phyloP scores from a whole-genome alignment of 2,888 invertebrate species.

The Strigamia crassipes region DNA sequence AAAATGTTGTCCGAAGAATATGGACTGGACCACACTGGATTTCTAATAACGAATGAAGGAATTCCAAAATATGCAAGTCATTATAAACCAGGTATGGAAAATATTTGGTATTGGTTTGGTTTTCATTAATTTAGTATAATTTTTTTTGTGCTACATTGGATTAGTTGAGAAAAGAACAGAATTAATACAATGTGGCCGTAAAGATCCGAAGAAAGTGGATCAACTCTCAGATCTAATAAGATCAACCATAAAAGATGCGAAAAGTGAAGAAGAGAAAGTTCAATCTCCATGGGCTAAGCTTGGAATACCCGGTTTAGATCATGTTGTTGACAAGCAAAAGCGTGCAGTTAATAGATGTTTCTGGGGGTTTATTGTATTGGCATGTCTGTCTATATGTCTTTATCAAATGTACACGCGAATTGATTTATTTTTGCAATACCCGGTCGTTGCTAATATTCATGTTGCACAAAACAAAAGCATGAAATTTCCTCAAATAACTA shows the following conservation, averaged over 20 bases:
- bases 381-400: neutral
- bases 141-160: neutral
- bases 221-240: neutral
- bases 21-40: neutral
- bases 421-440: neutral
- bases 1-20: neutral
- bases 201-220: neutral
- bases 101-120: neutral
- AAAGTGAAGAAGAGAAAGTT: neutral
- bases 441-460: neutral
- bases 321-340: neutral
- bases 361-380: neutral
- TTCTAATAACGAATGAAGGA: neutral
- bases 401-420: neutral
- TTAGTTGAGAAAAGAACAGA: neutral
- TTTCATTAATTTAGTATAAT: no score
- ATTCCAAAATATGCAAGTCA: neutral
- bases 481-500: constrained; percentile 3
- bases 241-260: neutral
- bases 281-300: neutral
- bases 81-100: neutral
- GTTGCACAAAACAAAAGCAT: neutral
- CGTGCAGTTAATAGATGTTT: neutral
- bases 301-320: constrained; percentile 4
- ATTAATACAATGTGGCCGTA: neutral